phyloP scores from a whole-genome alignment of 2,797 vertebrate genomes.

The Artibeus lituratus region DNA sequence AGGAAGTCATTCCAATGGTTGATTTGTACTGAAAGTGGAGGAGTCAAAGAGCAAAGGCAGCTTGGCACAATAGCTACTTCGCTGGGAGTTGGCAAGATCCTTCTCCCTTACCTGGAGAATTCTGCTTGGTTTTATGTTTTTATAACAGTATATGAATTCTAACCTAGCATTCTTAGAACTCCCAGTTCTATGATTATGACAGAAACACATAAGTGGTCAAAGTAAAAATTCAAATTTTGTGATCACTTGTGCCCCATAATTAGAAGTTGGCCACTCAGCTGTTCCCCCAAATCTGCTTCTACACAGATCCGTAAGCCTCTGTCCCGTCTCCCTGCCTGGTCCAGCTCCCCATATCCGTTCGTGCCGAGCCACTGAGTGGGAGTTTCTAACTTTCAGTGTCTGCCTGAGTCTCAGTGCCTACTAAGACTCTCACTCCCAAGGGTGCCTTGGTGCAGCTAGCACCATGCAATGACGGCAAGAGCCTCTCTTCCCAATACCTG shows the following conservation, averaged over 20 bases:
- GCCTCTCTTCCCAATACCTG: background rate
- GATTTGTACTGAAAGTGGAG: background rate
- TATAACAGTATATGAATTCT: background rate
- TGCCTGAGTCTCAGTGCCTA: background rate
- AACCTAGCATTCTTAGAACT: background rate
- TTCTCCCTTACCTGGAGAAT: background rate
- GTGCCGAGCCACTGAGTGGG: background rate
- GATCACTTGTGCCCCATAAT: background rate
- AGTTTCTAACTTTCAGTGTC: accelerated
- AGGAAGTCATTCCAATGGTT: background rate
- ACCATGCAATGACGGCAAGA: background rate
- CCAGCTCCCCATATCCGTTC: background rate
- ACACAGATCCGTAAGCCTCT: background rate
- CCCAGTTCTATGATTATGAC: background rate
- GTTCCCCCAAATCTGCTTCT: background rate
- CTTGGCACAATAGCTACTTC: accelerated
- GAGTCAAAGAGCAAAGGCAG: background rate
- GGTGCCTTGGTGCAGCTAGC: too few relatives aligned
- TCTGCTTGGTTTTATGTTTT: background rate
- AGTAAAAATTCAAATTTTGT: background rate
- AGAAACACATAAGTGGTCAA: background rate
- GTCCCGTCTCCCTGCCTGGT: background rate
- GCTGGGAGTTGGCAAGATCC: accelerated
- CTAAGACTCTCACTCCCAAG: background rate
- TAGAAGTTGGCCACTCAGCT: background rate